Percentiles rank a stretch among this genome's conserved stretches.
phyloP scores from a whole-genome alignment of 2,888 invertebrate genomes.

The Lycia hirtaria region DNA sequence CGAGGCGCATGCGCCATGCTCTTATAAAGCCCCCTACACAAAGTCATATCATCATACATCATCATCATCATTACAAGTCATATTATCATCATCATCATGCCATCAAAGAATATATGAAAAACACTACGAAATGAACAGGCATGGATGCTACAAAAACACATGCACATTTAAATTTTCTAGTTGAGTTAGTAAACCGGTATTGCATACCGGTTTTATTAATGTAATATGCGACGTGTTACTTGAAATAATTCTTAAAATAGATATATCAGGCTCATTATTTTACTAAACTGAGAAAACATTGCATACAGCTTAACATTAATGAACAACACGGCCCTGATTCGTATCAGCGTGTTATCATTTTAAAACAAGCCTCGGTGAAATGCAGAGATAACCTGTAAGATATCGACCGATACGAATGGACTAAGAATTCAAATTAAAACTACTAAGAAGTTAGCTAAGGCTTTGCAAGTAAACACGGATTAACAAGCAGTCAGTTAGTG shows the following conservation, averaged over 20 bases:
- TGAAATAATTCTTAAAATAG: too few relatives aligned
- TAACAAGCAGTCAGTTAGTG: conserved; percentile 14
- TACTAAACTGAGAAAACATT: neutral
- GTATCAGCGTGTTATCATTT: conserved; percentile 24
- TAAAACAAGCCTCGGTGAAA: conserved; percentile 13
- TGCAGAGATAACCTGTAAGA: conserved; percentile 24
- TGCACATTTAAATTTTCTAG: too few relatives aligned
- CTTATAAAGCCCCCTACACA: neutral
- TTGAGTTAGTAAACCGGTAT: too few relatives aligned
- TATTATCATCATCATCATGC: too few relatives aligned
- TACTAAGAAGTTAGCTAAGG: neutral
- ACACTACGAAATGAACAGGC: too few relatives aligned
- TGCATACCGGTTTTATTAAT: too few relatives aligned
- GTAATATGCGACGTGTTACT: too few relatives aligned
- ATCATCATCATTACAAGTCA: too few relatives aligned
- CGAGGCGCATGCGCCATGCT: conserved; percentile 53
- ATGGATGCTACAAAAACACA: too few relatives aligned
- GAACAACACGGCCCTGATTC: conserved; percentile 6
- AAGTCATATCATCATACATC: too few relatives aligned
- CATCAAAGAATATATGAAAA: too few relatives aligned
- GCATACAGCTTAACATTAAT: conserved; percentile 14
- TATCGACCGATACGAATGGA: conserved; percentile 14
- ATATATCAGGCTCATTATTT: too few relatives aligned
- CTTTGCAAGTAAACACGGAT: conserved; percentile 22
- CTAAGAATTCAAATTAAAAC: conserved; percentile 19